These are phyloP conservation scores for Formica selysi DNA, from an alignment of 1,140 invertebrate species.

Conservation along the genomic window DNA sequence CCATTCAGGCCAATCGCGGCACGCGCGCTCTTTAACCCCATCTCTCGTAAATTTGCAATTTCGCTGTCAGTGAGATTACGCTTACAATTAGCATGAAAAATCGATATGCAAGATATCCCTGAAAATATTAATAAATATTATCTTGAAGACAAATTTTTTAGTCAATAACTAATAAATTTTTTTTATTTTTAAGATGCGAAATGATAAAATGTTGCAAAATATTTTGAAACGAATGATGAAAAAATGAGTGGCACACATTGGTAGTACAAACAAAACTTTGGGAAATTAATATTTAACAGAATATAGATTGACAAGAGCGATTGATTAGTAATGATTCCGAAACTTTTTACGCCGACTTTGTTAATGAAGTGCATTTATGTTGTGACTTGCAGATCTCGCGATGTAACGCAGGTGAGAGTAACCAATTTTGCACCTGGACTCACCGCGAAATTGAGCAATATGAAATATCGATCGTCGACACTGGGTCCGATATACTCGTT, in stretches of 20 bases:
- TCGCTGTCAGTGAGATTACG: slow-evolving; percentile 22
- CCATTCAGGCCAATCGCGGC: slow-evolving; percentile 52
- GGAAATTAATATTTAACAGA: slow-evolving; percentile 51
- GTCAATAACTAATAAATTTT: neutral
- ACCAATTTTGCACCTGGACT: slow-evolving; percentile 68
- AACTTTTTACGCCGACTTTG: slow-evolving; percentile 55
- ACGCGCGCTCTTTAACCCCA: slow-evolving; percentile 55
- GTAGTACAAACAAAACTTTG: neutral
- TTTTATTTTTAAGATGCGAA: neutral
- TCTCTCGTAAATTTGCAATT: slow-evolving; percentile 37
- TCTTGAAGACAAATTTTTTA: neutral
- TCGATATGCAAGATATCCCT: neutral
- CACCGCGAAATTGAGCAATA: slow-evolving; percentile 65
- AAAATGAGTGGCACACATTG: neutral
- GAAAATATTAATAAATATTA: neutral
- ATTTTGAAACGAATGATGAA: slow-evolving; percentile 18
- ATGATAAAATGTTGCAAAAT: slow-evolving; percentile 4
- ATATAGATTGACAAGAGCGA: slow-evolving; percentile 44
- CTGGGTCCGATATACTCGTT: neutral
- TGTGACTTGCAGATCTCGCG: slow-evolving; percentile 72
- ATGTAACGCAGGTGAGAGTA: slow-evolving; percentile 72
- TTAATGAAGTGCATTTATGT: slow-evolving; percentile 71
- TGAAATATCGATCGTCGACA: slow-evolving; percentile 61
- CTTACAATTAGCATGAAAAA: neutral
- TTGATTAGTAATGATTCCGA: slow-evolving; percentile 67